These are phyloP conservation scores for Halictus rubicundus DNA, from an alignment of 1,140 invertebrate genomes.

Conservation along the genomic window DNA sequence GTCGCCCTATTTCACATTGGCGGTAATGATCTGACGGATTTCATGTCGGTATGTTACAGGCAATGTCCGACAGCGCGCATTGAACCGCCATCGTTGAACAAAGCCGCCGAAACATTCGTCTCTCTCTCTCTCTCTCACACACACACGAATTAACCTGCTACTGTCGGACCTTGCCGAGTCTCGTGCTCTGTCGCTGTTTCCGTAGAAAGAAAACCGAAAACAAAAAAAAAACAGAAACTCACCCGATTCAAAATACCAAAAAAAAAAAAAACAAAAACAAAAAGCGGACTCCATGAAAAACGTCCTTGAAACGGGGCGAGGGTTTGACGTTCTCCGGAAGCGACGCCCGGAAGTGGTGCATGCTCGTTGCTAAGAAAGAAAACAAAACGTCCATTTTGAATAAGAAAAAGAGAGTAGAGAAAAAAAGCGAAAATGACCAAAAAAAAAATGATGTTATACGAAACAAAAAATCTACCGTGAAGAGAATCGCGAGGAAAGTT, in stretches of 20 bases:
- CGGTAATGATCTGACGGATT: constrained; percentile 55
- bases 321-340: background rate
- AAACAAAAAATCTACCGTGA: too few species aligned
- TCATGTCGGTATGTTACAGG: constrained; percentile 66
- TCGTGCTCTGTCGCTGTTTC: constrained; percentile 28
- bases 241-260: constrained; percentile 7
- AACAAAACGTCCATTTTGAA: background rate
- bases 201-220: background rate
- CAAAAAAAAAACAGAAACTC: constrained; percentile 9
- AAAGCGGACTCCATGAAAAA: background rate
- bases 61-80: constrained; percentile 68
- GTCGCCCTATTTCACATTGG: constrained; percentile 15
- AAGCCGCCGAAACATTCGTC: constrained; percentile 58
- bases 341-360: background rate
- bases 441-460: background rate
- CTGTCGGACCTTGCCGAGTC: constrained; percentile 63
- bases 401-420: background rate
- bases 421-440: background rate
- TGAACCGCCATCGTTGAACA: constrained; percentile 64
- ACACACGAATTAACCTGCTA: constrained; percentile 55
- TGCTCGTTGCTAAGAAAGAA: background rate
- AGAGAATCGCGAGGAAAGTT: constrained; percentile 1
- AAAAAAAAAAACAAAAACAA: background rate
- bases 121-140: constrained; percentile 49
- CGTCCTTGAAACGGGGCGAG: background rate